phyloP scores from a whole-genome alignment of 2,888 invertebrate species.

The Heliconius charithonia region DNA sequence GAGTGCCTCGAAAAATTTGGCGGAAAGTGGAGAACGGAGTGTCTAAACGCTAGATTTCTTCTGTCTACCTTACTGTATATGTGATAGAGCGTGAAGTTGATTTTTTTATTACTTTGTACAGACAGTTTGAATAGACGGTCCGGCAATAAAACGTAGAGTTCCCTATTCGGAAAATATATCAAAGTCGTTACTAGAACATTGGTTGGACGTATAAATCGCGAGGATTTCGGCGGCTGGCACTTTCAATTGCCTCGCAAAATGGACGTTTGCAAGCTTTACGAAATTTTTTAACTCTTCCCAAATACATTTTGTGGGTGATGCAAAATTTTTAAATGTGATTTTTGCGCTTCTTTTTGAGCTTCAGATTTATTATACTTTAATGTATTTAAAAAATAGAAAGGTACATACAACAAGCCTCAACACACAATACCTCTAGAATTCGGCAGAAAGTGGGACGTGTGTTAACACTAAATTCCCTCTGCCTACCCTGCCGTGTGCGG shows the following conservation, averaged over 20 bases:
- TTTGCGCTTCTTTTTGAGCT: too few species aligned
- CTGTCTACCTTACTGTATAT: too few species aligned
- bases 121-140: constrained; percentile 3
- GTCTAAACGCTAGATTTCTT: too few species aligned
- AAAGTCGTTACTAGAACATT: constrained; percentile 19
- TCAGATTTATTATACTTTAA: background rate
- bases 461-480: too few species aligned
- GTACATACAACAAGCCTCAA: too few species aligned
- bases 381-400: background rate
- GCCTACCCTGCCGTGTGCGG: too few species aligned
- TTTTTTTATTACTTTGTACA: background rate
- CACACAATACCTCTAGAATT: too few species aligned
- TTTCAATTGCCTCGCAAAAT: constrained; percentile 28
- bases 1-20: too few species aligned
- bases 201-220: constrained; percentile 16
- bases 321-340: background rate
- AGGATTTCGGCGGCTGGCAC: constrained; percentile 21
- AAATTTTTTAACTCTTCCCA: constrained; percentile 12
- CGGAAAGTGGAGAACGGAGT: too few species aligned
- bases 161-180: constrained; percentile 11
- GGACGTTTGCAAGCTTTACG: constrained; percentile 11
- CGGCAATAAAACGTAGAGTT: constrained; percentile 18
- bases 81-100: too few species aligned
- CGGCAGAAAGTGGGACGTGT: too few species aligned
- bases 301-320: background rate